These are phyloP conservation scores for Dendrolimus punctatus DNA, from an alignment of 1,140 invertebrate genomes.

Conservation along the genomic window DNA sequence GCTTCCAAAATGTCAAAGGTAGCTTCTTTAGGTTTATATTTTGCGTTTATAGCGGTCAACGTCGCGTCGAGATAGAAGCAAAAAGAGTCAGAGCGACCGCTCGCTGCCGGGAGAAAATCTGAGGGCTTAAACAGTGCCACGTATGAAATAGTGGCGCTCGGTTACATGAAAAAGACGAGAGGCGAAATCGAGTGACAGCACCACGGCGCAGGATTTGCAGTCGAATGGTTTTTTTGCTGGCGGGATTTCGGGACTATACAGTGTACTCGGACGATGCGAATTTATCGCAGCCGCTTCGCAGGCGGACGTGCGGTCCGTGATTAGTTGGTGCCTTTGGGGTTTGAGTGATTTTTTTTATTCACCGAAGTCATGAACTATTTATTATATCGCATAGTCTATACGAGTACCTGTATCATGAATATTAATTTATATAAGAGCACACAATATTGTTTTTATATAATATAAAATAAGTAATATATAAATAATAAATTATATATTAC, in stretches of 20 bases:
- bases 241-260: conserved; percentile 50
- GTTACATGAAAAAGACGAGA: conserved; percentile 70
- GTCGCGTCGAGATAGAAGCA: conserved; percentile 53
- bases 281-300: conserved; percentile 44
- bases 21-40: conserved; percentile 68
- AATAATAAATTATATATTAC: no score
- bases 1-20: conserved; percentile 68
- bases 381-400: no score
- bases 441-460: no score
- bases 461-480: no score
- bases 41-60: conserved; percentile 68
- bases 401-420: no score
- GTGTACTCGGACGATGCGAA: conserved; percentile 45
- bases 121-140: conserved; percentile 67
- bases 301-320: conserved; percentile 42
- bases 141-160: conserved; percentile 67
- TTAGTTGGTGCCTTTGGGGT: conserved; percentile 39
- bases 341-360: conserved; percentile 32
- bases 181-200: conserved; percentile 67
- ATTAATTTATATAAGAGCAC: no score
- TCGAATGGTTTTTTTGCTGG: conserved; percentile 57
- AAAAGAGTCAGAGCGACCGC: conserved; percentile 52
- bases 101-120: conserved; percentile 64
- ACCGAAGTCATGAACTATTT: conserved; percentile 2
- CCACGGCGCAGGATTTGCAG: conserved; percentile 59